Base-by-base conservation (phyloP, 2,797 vertebrate genomes). In the Anolis apletophallus region DNA sequence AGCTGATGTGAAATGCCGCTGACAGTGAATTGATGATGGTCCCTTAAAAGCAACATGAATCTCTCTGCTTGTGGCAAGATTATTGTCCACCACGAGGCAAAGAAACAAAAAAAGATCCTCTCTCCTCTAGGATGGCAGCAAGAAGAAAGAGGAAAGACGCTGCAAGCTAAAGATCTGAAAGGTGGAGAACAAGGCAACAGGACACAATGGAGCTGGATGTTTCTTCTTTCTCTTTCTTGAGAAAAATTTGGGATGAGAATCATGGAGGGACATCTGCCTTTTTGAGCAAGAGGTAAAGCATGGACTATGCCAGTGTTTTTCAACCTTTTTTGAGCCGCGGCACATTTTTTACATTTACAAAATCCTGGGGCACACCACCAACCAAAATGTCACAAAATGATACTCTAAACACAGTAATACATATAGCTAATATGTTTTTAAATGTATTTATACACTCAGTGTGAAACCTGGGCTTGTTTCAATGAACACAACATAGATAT, bases 251-350 rank as follows among this genome's bases (percentile, higher is more conserved):
- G 93, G 92, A 93, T 89, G 74, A 89, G 55, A 23, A 52, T 83
- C 57, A 26, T 10, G n/a, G 57, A 64, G 46, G 55, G 76, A 83
- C 81, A 89, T 69, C 91, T 0, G 17, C 50, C 85, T 93, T 88
- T 90, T 93, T 76, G 88, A 85, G 91, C 61, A 81, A 92, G 89
- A 91, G 92, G 89, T 87, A 88, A 92, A 91, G 92, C 90, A 93
- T 95, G 88, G 82, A 88, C 86, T 74, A 88, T 55, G 26, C n/a
- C n/a, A n/a, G n/a, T n/a, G n/a, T n/a, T n/a, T n/a, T n/a, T n/a
- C n/a, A n/a, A n/a, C n/a, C n/a, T n/a, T n/a, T n/a, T n/a, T n/a
- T n/a, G n/a, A n/a, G n/a, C n/a, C n/a, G n/a, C n/a, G n/a, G n/a
- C n/a, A n/a, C n/a, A n/a, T n/a, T n/a, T n/a, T n/a, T n/a, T n/a